Evolutionary conservation across 2,797 vertebrate genomes (phyloP).

Genomic region (Gallinago stenura): DNA sequence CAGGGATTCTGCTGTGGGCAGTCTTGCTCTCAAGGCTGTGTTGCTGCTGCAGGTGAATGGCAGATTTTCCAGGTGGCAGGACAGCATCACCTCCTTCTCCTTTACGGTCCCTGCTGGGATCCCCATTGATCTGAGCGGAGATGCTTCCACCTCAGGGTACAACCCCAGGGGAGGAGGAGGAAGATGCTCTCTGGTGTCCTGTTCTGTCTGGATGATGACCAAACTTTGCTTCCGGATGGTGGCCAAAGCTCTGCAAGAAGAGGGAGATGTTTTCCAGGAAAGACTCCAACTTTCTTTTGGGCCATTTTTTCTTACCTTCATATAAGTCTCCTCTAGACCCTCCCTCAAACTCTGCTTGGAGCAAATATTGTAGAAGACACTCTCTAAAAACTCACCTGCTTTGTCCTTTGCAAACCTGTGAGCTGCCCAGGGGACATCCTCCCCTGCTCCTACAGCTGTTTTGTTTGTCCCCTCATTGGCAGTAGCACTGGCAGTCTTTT

Average conservation of each 20-base stretch:
- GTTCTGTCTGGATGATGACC: not conserved
- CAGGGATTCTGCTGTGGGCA: not conserved
- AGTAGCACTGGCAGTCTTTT: conserved; percentile 73
- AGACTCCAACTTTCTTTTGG: not conserved
- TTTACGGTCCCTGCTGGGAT: not conserved
- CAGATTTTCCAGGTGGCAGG: not conserved
- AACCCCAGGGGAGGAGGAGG: not conserved
- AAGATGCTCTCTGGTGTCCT: not conserved
- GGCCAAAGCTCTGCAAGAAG: not conserved
- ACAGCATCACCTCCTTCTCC: not conserved
- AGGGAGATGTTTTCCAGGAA: not conserved
- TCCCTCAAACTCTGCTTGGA: not conserved
- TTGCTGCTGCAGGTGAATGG: not conserved
- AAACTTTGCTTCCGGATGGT: not conserved
- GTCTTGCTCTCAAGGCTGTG: not conserved
- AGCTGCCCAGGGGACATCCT: not conserved
- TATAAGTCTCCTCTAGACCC: not conserved
- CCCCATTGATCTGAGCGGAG: not conserved
- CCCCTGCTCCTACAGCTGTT: not conserved
- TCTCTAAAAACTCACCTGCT: not conserved
- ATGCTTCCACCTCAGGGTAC: not conserved
- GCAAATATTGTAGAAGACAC: not conserved
- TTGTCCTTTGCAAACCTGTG: not conserved
- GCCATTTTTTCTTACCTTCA: not conserved
- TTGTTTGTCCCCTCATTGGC: not conserved